Evolutionary conservation across 2,113 vertebrate species (phyloP), one percentile per base, ranked within the genome.

Genomic region (Chascanopsetta lugubris): DNA sequence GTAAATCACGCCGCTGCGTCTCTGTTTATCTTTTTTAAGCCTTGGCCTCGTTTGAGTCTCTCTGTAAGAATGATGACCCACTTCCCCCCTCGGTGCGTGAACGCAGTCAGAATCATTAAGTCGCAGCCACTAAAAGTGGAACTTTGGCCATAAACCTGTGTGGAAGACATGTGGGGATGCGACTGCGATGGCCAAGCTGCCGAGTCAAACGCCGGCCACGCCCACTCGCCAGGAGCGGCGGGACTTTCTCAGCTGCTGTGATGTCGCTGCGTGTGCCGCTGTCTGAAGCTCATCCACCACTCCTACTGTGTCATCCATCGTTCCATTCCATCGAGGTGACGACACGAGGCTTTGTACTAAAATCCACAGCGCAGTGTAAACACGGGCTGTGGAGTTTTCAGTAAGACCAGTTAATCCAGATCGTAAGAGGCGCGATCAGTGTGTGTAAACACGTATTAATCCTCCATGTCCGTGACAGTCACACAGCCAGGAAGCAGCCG

Each of bases 61-160:
- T 72, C 75, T 51, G 38, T 50, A 32, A 66, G 43, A 64, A 47
- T 43, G 30, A 24, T 69, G 75, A 70, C 78, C 83, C 70, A 82
- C 61, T 80, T 75, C 61, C 27, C 18, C 24, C 55, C 18, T 1
- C n/a, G n/a, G n/a, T n/a, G 32, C 1, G 15, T 55, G 27, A 81
- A 27, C 13, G 47, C 34, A 24, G 48, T 53, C 65, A 79, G 74
- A 76, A 77, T 71, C 61, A 82, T 58, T 75, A 38, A 58, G 53
- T 75, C 30, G 20, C 56, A 54, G 54, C n/a, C 40, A 58, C 8
- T 29, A 45, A 42, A 57, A 78, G 25, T 50, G 56, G 22, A 68
- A 61, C 26, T 47, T 48, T 8, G 58, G 27, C 24, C 46, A 60
- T 43, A 18, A 61, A 57, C 34, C 22, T 30, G 8, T 17, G 22